phyloP scores from a whole-genome alignment of 2,113 vertebrate genomes.

The Ahaetulla prasina region DNA sequence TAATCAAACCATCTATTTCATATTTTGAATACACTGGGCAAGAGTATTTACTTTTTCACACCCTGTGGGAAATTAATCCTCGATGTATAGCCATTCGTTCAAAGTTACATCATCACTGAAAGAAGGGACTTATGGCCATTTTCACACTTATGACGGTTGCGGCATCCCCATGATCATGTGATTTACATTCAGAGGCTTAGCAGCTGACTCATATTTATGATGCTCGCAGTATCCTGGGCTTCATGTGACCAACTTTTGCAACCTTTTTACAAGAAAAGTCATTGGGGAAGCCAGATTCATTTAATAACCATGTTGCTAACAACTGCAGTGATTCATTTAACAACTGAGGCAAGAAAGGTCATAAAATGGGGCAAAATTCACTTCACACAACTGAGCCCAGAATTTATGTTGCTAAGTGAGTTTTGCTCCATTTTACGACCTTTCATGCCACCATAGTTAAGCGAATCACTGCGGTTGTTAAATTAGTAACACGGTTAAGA shows the following conservation, averaged over 20 bases:
- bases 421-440: no score
- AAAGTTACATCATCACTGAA: not conserved
- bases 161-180: no score
- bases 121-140: not conserved
- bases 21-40: not conserved
- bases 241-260: accelerated
- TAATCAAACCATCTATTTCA: not conserved
- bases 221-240: not conserved
- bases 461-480: no score
- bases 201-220: not conserved
- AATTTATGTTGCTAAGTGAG: no score
- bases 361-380: no score
- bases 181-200: not conserved
- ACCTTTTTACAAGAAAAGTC: not conserved
- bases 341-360: no score
- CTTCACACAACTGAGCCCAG: no score
- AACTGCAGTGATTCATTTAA: no score
- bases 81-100: not conserved
- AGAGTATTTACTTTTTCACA: not conserved
- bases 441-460: no score
- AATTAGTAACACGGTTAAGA: no score
- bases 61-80: not conserved
- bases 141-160: no score
- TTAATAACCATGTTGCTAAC: no score
- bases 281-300: not conserved